These are phyloP conservation scores for Drosophila falleni DNA, from an alignment of 2,888 invertebrate genomes.

Conservation along the genomic window DNA sequence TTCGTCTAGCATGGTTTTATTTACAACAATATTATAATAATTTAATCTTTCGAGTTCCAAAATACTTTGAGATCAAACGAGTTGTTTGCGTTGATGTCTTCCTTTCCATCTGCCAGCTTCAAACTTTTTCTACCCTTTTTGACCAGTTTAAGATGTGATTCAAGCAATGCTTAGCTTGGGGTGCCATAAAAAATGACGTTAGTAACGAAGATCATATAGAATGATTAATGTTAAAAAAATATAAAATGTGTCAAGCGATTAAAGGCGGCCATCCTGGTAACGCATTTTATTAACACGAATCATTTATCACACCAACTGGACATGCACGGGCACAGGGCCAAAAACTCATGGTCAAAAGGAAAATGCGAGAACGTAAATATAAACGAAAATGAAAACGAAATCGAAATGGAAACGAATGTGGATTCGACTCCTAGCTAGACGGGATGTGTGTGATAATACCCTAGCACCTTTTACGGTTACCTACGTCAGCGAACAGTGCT, in stretches of 20 bases:
- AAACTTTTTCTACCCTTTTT: slow-evolving; percentile 15
- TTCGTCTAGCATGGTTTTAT: neutral
- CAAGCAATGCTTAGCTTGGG: slow-evolving; percentile 12
- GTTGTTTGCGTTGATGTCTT: slow-evolving; percentile 7
- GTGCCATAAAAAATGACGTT: slow-evolving; percentile 38
- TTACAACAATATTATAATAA: neutral
- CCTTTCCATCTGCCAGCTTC: neutral
- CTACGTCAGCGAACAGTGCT: slow-evolving; percentile 44
- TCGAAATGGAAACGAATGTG: slow-evolving; percentile 5
- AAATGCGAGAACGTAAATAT: slow-evolving; percentile 5
- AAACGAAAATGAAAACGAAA: slow-evolving; percentile 22
- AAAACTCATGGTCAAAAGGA: slow-evolving; percentile 19
- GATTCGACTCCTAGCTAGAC: slow-evolving; percentile 42
- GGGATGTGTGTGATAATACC: slow-evolving; percentile 41
- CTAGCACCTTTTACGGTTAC: slow-evolving; percentile 34
- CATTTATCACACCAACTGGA: slow-evolving; percentile 68
- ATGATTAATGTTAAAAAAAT: slow-evolving; percentile 74
- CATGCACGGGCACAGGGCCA: slow-evolving; percentile 21
- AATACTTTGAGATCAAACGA: neutral
- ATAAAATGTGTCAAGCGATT: slow-evolving; percentile 76
- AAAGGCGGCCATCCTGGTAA: slow-evolving; percentile 65
- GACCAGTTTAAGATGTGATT: slow-evolving; percentile 15
- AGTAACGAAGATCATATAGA: slow-evolving; percentile 51
- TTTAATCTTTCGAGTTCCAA: neutral
- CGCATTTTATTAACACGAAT: slow-evolving; percentile 68